Evolutionary conservation across 1,140 invertebrate species (phyloP).

Genomic region (Halictus rubicundus): DNA sequence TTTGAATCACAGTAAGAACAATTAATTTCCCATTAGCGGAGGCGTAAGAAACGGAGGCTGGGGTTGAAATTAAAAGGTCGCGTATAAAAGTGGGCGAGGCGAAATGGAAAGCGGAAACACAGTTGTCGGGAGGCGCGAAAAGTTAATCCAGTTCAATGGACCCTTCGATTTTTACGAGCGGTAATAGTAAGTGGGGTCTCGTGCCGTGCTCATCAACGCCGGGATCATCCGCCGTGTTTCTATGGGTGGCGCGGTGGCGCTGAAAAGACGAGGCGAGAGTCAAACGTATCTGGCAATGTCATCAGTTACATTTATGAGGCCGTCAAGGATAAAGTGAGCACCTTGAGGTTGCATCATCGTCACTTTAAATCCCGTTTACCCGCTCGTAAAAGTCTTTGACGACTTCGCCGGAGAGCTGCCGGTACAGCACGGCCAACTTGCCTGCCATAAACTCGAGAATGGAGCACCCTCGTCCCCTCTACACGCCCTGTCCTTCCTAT

Average conservation of each 20-base stretch:
- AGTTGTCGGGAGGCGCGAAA: conserved; percentile 1
- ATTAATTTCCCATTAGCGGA: too few species aligned
- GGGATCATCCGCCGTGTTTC: conserved; percentile 45
- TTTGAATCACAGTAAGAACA: too few species aligned
- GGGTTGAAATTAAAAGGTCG: not conserved
- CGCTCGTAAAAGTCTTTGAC: conserved; percentile 81
- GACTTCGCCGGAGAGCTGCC: conserved; percentile 74
- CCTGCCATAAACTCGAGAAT: conserved; percentile 77
- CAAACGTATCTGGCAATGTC: conserved; percentile 79
- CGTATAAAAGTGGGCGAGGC: not conserved
- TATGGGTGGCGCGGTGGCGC: conserved; percentile 48
- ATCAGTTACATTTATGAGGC: conserved; percentile 81
- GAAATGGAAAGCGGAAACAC: not conserved
- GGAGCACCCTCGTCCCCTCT: conserved; percentile 60
- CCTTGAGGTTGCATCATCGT: conserved; percentile 81
- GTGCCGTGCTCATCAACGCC: conserved; percentile 54
- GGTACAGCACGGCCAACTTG: conserved; percentile 71
- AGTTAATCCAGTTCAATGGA: conserved; percentile 56
- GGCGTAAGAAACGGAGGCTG: too few species aligned
- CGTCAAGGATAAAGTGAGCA: conserved; percentile 80
- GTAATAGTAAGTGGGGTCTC: conserved; percentile 44
- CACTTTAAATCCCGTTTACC: conserved; percentile 81
- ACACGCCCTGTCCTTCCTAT: not conserved
- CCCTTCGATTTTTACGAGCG: conserved; percentile 60
- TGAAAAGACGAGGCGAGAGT: conserved; percentile 67